Evolutionary conservation across 2,888 invertebrate genomes (phyloP).

Genomic region (Halictus ligatus): DNA sequence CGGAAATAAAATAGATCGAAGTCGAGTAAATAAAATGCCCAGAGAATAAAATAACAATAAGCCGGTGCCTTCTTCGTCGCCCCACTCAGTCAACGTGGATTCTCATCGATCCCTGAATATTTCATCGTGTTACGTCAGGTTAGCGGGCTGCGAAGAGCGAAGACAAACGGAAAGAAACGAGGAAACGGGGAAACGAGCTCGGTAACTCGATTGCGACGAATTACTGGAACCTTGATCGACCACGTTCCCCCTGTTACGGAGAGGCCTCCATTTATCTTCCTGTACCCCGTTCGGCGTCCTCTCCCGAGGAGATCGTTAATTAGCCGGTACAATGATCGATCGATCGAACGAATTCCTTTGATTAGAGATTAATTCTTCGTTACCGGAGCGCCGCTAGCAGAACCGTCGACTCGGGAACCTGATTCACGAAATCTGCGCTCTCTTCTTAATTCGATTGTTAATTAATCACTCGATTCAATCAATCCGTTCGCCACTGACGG

Average conservation of each 20-base stretch:
- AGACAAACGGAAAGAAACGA: slow-evolving; percentile 49
- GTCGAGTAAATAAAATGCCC: not conserved
- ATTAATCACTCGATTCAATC: slow-evolving; percentile 39
- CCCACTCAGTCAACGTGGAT: slow-evolving; percentile 21
- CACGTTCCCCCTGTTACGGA: not conserved
- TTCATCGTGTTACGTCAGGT: slow-evolving; percentile 47
- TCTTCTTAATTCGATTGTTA: slow-evolving; percentile 9
- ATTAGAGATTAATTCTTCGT: slow-evolving; percentile 29
- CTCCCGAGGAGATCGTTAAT: slow-evolving; percentile 23
- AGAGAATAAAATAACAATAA: not conserved
- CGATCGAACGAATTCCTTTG: slow-evolving; percentile 17
- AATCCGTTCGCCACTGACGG: not conserved
- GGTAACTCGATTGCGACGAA: slow-evolving; percentile 35
- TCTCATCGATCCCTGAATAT: slow-evolving; percentile 62
- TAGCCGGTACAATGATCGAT: slow-evolving; percentile 10
- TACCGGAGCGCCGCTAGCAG: not conserved
- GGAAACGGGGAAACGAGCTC: slow-evolving; percentile 11
- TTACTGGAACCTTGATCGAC: slow-evolving; percentile 23
- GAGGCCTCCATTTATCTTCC: slow-evolving; percentile 21
- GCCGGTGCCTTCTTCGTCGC: not conserved
- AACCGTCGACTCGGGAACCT: not conserved
- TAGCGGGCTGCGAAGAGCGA: slow-evolving; percentile 4
- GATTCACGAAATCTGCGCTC: not conserved
- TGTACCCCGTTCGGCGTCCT: not conserved
- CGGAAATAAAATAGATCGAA: no score